Evolutionary conservation across 2,113 vertebrate species (phyloP), one percentile per base, ranked within the genome.

Genomic region (Erythrolamprus reginae): DNA sequence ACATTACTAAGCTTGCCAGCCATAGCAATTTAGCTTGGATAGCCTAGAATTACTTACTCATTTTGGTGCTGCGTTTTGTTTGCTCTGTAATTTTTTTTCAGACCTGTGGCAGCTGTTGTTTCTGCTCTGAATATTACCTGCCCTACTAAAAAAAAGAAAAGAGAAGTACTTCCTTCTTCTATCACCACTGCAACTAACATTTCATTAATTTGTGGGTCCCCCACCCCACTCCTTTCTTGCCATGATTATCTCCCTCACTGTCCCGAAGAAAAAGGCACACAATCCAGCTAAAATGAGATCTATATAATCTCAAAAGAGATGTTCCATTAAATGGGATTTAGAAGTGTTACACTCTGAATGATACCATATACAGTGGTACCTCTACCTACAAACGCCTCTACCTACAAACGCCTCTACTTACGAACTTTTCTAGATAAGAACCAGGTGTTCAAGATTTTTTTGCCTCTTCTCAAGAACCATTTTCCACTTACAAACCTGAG

Each of bases 41-140:
- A 23, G 28, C n/a, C 84, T 52, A 93, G 65, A 90, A 90, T 85
- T 21, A 47, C 13, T 89, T 52, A 42, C 13, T 91, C 90, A 19
- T 92, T 92, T 90, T 87, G n/a, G 52, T 93, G 21, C 51, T 82
- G 52, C 48, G 90, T 86, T 91, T 87, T 38, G 24, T 90, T 91
- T 70, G 70, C 77, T 17, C 38, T 89, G 65, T 83, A 84, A 42
- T 85, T 91, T 92, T 83, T 52, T 52, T 61, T 89, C 84, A 87
- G 61, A 70, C 82, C 61, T 83, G 28, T 88, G 89, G 82, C 65
- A 91, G 28, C n/a, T 83, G 48, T 38, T 47, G 19, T 89, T 90
- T 45, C 56, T 84, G 89, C 55, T 17, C 42, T 90, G 87, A 90
- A 52, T 84, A 48, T 65, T 93, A 28, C 82, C 61, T 92, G 84